Evolutionary conservation across 2,113 vertebrate species (phyloP), one percentile per base, ranked within the genome.

Genomic region (Cisticola juncidis): DNA sequence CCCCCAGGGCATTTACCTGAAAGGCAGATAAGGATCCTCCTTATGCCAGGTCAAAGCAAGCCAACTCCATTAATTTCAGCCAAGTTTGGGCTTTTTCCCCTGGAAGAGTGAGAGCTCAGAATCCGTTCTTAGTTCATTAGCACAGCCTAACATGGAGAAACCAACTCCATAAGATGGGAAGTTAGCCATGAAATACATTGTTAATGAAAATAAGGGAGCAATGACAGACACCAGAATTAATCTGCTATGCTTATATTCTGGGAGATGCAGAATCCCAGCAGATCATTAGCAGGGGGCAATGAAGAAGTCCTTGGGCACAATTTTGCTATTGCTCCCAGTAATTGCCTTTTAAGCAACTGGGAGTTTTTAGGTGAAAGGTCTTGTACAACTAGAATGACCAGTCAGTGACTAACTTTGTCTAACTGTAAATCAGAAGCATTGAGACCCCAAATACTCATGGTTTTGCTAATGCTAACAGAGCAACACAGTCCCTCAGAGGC

Each of bases 291-390:
- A 83, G 72, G 56, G 82, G 72, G 31, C 72, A 92, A 68, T 14
- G 51, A 69, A 94, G 80, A 83, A 92, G 56, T 58, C 85, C 60
- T 90, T 65, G 62, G 76, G 95, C 72, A 74, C 84, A 81, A 81
- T 72, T 84, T 71, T 92, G 53, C 76, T 53, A 24, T 3, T 95
- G 72, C 88, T 90, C 47, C 88, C 80, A 81, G 72, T 92, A 86
- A 93, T 71, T 90, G 92, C 51, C 47, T 96, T 92, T 78, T 69
- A 88, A 74, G 26, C 86, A 76, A 72, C 65, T 18, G 56, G 77
- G 61, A 86, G 9, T 64, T 64, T 78, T 48, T 45, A 61, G 94
- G 92, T 66, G 80, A 94, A 96, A 95, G 90, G 82, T 92, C 88
- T 92, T 36, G n/a, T 56, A 68, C 51, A 77, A 57, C n/a, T n/a